phyloP scores from a whole-genome alignment of 2,888 invertebrate species.

The Stenoptilia bipunctidactyla region DNA sequence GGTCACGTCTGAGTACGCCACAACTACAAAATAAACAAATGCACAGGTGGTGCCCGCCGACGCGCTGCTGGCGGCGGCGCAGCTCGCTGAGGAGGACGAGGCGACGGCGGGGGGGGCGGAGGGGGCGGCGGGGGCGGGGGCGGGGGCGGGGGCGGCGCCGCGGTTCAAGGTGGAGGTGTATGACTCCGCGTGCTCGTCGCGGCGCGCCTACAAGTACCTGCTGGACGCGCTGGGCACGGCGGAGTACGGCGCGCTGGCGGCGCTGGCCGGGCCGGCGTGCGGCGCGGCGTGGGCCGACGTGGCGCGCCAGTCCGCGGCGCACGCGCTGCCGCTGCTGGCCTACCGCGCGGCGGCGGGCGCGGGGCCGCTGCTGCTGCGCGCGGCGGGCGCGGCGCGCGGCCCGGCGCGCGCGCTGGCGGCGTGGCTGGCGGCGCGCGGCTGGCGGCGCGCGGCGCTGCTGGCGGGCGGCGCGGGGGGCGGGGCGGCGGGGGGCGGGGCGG shows the following conservation, averaged over 20 bases:
- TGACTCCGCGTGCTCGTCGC: constrained; percentile 42
- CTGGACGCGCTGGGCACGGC: constrained; percentile 35
- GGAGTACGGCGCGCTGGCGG: constrained; percentile 43
- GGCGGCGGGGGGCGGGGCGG: constrained; percentile 18
- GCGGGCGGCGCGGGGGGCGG: constrained; percentile 10
- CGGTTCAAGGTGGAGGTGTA: constrained; percentile 18
- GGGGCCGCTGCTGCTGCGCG: constrained; percentile 28
- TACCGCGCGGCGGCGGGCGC: constrained; percentile 39
- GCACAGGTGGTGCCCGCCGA: background rate
- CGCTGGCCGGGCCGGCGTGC: constrained; percentile 48
- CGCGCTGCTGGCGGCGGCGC: constrained; percentile 15
- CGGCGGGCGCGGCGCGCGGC: constrained; percentile 30
- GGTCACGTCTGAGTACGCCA: no score
- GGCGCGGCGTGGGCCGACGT: constrained; percentile 43
- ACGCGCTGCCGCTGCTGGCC: constrained; percentile 39
- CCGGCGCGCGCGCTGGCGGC: constrained; percentile 23
- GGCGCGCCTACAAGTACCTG: constrained; percentile 39
- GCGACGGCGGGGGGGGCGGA: background rate
- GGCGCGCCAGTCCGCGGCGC: constrained; percentile 35
- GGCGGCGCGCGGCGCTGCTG: constrained; percentile 38
- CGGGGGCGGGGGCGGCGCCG: constrained; percentile 14
- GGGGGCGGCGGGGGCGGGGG: constrained; percentile 14
- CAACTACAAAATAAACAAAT: no score
- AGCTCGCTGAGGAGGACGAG: constrained; percentile 14
- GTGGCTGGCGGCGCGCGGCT: constrained; percentile 25